A percentile compares a stretch with the other conserved stretches of the same genome.
Evolutionary conservation across 2,797 vertebrate species (phyloP).

Genomic region (Falco columbarius): DNA sequence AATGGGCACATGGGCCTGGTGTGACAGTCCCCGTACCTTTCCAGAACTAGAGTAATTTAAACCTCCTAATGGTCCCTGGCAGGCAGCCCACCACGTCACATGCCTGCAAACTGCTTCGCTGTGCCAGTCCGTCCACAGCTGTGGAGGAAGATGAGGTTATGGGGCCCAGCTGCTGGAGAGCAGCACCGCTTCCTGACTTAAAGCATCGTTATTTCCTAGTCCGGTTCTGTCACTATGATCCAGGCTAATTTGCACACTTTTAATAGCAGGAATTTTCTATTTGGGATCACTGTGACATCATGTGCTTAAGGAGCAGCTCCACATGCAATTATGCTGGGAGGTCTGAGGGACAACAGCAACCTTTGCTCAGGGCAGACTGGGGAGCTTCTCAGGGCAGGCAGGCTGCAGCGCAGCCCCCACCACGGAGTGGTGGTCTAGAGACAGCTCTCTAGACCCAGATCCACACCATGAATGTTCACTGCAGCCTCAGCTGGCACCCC

Average conservation of each 20-base stretch:
- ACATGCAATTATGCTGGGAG: accelerated
- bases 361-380: neutral
- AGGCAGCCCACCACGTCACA: neutral
- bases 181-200: neutral
- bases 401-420: neutral
- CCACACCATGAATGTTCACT: neutral
- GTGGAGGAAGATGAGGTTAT: neutral
- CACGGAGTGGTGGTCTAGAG: accelerated
- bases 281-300: neutral
- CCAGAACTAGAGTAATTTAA: neutral
- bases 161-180: neutral
- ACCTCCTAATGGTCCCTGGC: neutral
- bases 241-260: neutral
- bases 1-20: accelerated
- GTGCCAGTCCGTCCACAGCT: accelerated
- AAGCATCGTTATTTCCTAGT: neutral
- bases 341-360: neutral
- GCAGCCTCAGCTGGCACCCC: neutral
- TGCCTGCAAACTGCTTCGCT: accelerated
- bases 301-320: neutral
- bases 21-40: neutral
- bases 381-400: neutral
- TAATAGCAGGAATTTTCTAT: neutral
- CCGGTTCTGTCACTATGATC: accelerated
- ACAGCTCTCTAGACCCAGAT: neutral